Evolutionary conservation across 2,113 vertebrate species (phyloP).

Genomic region (Cynocephalus volans): DNA sequence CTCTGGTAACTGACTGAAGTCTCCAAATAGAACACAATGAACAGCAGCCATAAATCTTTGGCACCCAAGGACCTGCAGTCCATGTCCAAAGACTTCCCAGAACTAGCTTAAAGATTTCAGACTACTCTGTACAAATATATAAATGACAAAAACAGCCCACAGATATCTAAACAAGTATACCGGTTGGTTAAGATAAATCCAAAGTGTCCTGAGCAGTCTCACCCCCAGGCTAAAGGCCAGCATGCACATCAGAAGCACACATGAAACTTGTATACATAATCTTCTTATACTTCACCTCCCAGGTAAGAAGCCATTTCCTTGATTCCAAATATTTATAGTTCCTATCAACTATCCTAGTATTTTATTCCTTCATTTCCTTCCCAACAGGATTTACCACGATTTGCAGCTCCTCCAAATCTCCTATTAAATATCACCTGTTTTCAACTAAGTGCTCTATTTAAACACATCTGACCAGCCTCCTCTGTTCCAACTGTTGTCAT

Average conservation of each 20-base stretch:
- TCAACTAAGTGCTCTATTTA: neutral
- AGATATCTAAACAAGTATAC: neutral
- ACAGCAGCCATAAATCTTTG: neutral
- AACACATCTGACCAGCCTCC: neutral
- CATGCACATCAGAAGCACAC: neutral
- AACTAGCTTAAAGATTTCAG: conserved; percentile 32
- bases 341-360: neutral
- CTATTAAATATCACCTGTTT: conserved; percentile 9
- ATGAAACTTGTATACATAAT: neutral
- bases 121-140: neutral
- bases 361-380: conserved; percentile 48
- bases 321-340: neutral
- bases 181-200: neutral
- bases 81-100: neutral
- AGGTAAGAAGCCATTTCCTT: neutral
- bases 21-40: conserved; percentile 49
- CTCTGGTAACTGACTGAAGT: neutral
- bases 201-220: neutral
- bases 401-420: neutral
- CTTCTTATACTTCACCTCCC: neutral
- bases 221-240: neutral
- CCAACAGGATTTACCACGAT: neutral
- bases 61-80: neutral
- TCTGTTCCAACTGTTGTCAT: neutral
- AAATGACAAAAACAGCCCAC: neutral